Percentiles rank a stretch among this genome's conserved stretches.
These are phyloP conservation scores for Polia nebulosa DNA, from an alignment of 2,888 invertebrate genomes.

Conservation along the genomic window DNA sequence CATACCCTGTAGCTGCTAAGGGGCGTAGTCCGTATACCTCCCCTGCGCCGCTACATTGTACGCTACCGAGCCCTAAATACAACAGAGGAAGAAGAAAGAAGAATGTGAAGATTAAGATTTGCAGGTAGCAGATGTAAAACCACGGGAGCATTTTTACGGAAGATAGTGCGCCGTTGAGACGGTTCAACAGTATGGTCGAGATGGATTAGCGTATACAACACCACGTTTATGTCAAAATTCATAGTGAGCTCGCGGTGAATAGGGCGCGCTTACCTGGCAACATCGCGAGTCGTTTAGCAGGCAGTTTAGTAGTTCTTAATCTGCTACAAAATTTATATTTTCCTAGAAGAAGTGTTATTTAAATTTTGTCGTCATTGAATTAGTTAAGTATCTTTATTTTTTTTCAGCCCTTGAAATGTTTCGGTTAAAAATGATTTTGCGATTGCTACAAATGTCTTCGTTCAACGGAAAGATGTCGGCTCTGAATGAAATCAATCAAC, in stretches of 20 bases:
- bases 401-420: constrained; percentile 96
- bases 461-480: constrained; percentile 99
- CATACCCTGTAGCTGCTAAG: constrained; percentile 90
- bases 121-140: background rate
- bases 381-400: constrained; percentile 19
- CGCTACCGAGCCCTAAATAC: constrained; percentile 70
- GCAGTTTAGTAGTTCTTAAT: too few relatives aligned
- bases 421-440: constrained; percentile 98
- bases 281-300: too few relatives aligned
- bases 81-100: constrained; percentile 14
- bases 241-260: too few relatives aligned
- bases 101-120: constrained; percentile 1
- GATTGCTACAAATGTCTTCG: constrained; percentile 98
- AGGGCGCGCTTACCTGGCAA: too few relatives aligned
- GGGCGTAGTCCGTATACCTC: constrained; percentile 83
- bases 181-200: background rate
- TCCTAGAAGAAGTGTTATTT: too few relatives aligned
- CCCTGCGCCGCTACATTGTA: constrained; percentile 87
- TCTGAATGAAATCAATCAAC: constrained; percentile 99
- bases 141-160: background rate
- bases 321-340: too few relatives aligned
- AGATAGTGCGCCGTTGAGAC: background rate
- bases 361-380: background rate
- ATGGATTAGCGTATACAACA: background rate
- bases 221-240: too few relatives aligned